phyloP scores from a whole-genome alignment of 2,797 vertebrate species.

The Nannoperca obscura region DNA sequence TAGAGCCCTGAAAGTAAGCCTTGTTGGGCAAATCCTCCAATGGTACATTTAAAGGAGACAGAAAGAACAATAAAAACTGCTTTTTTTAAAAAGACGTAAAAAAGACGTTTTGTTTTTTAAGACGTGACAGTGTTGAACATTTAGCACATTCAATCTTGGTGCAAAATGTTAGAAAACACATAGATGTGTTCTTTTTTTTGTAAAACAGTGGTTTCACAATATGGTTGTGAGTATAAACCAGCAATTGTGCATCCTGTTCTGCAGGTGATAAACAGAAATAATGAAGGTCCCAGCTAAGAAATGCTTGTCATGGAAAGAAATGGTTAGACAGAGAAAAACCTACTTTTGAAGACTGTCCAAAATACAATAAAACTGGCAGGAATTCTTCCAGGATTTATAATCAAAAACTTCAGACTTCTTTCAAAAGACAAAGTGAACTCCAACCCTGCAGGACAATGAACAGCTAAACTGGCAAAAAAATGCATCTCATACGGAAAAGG shows the following conservation, averaged over 20 bases:
- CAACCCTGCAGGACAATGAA: not conserved
- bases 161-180: conserved; percentile 6
- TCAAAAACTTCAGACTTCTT: not conserved
- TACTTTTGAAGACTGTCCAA: conserved; percentile 3
- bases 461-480: not conserved
- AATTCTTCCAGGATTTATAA: not conserved
- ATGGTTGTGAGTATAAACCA: not conserved
- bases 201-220: not conserved
- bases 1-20: conserved; percentile 27
- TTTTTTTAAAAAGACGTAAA: conserved; percentile 1
- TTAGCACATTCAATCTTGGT: not conserved
- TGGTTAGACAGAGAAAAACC: not conserved
- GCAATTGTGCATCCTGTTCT: not conserved
- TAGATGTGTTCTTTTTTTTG: not conserved
- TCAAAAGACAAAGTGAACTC: not conserved
- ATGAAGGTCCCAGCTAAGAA: not conserved
- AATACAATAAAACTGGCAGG: not conserved
- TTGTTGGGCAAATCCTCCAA: conserved; percentile 15
- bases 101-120: conserved; percentile 13
- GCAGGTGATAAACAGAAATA: not conserved
- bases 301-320: not conserved
- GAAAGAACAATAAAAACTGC: conserved; percentile 4
- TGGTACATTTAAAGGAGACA: conserved; percentile 9
- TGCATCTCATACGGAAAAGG: not conserved
- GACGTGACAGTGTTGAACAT: conserved; percentile 1